Evolutionary conservation across 2,797 vertebrate species (phyloP).

Genomic region (Toxotes lorentzi): DNA sequence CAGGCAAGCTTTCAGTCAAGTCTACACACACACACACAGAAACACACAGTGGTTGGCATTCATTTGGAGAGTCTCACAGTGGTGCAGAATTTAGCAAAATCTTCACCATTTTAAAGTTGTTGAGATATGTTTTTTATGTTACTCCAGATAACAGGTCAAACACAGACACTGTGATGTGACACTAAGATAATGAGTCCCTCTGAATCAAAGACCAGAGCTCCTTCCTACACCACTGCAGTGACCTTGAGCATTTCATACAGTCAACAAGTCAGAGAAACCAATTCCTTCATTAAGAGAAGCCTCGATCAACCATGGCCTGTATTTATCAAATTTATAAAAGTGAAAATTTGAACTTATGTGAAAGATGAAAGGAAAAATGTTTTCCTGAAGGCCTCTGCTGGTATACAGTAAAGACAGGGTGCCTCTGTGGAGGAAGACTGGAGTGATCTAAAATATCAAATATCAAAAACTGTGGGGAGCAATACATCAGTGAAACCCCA

Average conservation of each 20-base stretch:
- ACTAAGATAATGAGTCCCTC: background rate
- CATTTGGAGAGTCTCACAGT: constrained; percentile 14
- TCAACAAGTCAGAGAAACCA: background rate
- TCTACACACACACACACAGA: constrained; percentile 7
- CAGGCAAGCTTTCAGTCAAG: constrained; percentile 50
- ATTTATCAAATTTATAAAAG: background rate
- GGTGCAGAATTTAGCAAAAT: background rate
- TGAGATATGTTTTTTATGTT: background rate
- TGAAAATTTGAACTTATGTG: background rate
- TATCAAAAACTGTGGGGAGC: background rate
- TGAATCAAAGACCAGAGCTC: background rate
- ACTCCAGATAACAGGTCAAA: background rate
- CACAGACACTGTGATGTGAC: background rate
- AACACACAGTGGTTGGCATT: constrained; percentile 12
- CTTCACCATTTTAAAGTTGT: background rate
- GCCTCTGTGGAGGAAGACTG: background rate
- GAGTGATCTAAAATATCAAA: background rate
- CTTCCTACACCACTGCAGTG: too few species aligned
- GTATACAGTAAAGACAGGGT: background rate
- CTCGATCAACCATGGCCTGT: background rate
- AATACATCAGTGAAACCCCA: background rate
- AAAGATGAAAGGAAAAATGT: background rate
- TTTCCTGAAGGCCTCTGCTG: background rate
- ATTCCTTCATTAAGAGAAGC: background rate
- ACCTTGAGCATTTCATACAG: background rate